These are phyloP conservation scores for Hydractinia symbiolongicarpus DNA, from an alignment of 30 jellyfish, hydroid and myxozoan genomes.

Conservation along the genomic window DNA sequence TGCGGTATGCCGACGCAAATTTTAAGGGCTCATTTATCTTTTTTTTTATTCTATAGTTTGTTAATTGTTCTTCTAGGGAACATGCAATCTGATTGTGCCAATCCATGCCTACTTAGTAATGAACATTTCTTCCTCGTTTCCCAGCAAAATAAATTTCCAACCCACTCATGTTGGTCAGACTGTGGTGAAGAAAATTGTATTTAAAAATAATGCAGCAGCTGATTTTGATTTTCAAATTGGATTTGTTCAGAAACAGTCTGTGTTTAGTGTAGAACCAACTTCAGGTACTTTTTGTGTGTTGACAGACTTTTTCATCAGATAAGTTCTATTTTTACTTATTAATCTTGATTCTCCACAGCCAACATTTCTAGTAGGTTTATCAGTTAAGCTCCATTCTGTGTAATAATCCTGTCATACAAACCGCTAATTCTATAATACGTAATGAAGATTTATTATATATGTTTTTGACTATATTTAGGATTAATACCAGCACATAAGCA, in stretches of 20 bases:
- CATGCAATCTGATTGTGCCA: slow-evolving; percentile 74
- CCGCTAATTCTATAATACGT: not conserved
- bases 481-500: slow-evolving; percentile 39
- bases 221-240: slow-evolving; percentile 66
- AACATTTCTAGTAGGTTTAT: too few relatives aligned
- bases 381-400: too few relatives aligned
- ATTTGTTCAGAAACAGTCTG: slow-evolving; percentile 44
- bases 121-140: slow-evolving; percentile 53
- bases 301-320: too few relatives aligned
- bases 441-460: not conserved
- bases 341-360: too few relatives aligned
- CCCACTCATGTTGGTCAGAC: slow-evolving; percentile 75
- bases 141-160: slow-evolving; percentile 44
- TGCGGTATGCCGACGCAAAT: too few relatives aligned
- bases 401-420: not conserved
- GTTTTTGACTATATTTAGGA: slow-evolving; percentile 24
- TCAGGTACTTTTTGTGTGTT: slow-evolving; percentile 43
- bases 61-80: slow-evolving; percentile 29
- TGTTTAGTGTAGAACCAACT: slow-evolving; percentile 59
- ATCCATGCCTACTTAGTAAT: slow-evolving; percentile 81
- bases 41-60: not conserved
- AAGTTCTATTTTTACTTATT: too few relatives aligned
- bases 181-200: slow-evolving; percentile 38
- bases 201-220: slow-evolving; percentile 47
- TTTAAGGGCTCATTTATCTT: too few relatives aligned